Base-by-base conservation (phyloP, 2,888 invertebrate species). In the Halictus ligatus region DNA sequence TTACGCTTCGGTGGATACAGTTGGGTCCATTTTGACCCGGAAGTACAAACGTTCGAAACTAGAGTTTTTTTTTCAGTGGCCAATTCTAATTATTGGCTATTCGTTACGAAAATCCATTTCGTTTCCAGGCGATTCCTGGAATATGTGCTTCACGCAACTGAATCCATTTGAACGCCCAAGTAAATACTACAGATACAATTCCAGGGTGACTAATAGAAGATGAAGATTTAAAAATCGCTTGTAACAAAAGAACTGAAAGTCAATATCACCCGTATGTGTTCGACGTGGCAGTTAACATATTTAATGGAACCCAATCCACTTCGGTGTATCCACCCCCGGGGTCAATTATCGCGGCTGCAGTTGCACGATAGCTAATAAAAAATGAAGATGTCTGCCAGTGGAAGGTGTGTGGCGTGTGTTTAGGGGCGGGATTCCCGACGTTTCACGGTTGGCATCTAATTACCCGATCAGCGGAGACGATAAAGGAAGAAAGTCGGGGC, bases 381-480 rank as follows among this genome's bases (percentile, higher is more conserved):
- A 64, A 64, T 54, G 29, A 60, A 60, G 25, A 64, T 29, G 15
- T 13, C 29, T 2, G 13, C 60, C 60, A n/a, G 29, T 64, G 60
- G 60, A 15, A 64, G 60, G 60, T 64, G 60, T 64, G 25, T 64
- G 60, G 15, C 29, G 15, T 29, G 21, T 21, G 60, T 64, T 64
- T 29, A 29, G 13, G 60, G 21, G 21, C 54, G 21, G 21, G 54
- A 54, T n/a, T 40, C 64, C 43, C 60, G 54, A 64, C 71, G 71
- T 69, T 73, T 79, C 71, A 75, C 80, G 80, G 50, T 69, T 71
- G 75, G 60, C 76, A 83, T 76, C 85, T 88, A 88, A 89, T 89
- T 88, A 88, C 82, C 75, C 78, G 84, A 90, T 87, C 71, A 82
- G 43, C 81, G 50, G 72, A 69, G 74, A 79, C 80, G 81, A 88